Evolutionary conservation across 2,113 vertebrate genomes (phyloP), one percentile per base, ranked within the genome.

Genomic region (Siniperca chuatsi): DNA sequence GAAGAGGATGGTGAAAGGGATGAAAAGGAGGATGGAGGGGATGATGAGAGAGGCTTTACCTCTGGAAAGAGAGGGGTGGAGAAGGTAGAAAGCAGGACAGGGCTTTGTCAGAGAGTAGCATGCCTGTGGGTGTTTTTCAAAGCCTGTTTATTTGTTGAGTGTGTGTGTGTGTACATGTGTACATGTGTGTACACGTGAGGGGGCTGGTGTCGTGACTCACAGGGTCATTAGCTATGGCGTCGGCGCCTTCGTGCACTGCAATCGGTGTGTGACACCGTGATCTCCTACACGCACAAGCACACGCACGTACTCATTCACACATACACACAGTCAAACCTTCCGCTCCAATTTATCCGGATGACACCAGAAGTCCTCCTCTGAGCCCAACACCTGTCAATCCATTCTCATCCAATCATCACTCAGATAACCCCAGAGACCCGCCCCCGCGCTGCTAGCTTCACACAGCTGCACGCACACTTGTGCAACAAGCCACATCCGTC

Each of bases 341-440:
- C 44, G 74, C 75, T 80, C 73, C 69, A 70, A 68, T 87, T 90
- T 33, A 79, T 91, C 82, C 87, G 55, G 44, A 37, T 46, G 69
- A 76, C 73, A 89, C 44, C 10, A 64, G 68, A 58, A 60, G 79
- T 48, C 44, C 58, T 88, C 82, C 80, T 77, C 86, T 67, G 83
- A 89, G 84, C 83, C 79, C 54, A 65, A 69, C 78, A 46, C 62
- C 86, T 87, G 86, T 87, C 93, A 92, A 82, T 93, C 91, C 72
- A 0, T 55, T 79, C 80, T 87, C 84, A 68, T 81, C 92, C 90
- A 93, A 95, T 94, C 92, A 91, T 92, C 64, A 89, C 78, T 91
- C 92, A 88, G 85, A 89, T 71, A 82, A 75, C 83, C 81, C 81
- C 48, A 69, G 89, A 89, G 89, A 88, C 82, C 91, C 88, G 85